Evolutionary conservation across 2,888 invertebrate genomes (phyloP), one percentile per base, ranked within the genome.

Genomic region (Rutpela maculata): DNA sequence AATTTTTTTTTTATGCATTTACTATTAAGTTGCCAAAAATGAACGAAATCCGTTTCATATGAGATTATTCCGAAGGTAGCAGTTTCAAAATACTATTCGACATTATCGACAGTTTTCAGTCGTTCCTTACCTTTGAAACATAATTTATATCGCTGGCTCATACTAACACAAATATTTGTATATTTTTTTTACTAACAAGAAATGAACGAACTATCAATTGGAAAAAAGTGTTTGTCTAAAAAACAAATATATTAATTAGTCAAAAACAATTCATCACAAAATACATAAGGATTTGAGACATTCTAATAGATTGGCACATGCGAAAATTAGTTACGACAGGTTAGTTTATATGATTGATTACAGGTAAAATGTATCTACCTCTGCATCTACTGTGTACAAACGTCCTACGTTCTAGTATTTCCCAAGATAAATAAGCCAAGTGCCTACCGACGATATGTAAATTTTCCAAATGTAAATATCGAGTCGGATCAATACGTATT

Each of bases 401-500:
- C 22, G 22, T 7, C 11, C n/a, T 22, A 26, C 26, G 2, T 11
- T n/a, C 10, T 7, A 5, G 31, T 26, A 60, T 15, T 26, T 60
- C 60, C 60, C 26, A 60, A 31, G 31, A 17, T 31, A 63, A 63
- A 31, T 18, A n/a, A 63, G n/a, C 31, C 17, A 31, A 63, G 17
- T 31, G 62, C n/a, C n/a, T 22, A 15, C 12, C 12, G n/a, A 63
- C 7, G n/a, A 35, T 35, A 63, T 63, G 62, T 31, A 63, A 63
- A 63, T 63, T 35, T 35, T n/a, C 17, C 17, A 10, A 62, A 63
- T 31, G 17, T 18, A 7, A 31, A 35, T 35, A 3, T 35, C 26
- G 11, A 15, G 1, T 19, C 26, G 62, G n/a, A 62, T 62, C 22
- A 15, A 31, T 9, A 22, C n/a, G 11, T 35, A 31, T n/a, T 26